These are phyloP conservation scores for Drosophila eohydei DNA, from an alignment of 2,888 invertebrate genomes.

Conservation along the genomic window DNA sequence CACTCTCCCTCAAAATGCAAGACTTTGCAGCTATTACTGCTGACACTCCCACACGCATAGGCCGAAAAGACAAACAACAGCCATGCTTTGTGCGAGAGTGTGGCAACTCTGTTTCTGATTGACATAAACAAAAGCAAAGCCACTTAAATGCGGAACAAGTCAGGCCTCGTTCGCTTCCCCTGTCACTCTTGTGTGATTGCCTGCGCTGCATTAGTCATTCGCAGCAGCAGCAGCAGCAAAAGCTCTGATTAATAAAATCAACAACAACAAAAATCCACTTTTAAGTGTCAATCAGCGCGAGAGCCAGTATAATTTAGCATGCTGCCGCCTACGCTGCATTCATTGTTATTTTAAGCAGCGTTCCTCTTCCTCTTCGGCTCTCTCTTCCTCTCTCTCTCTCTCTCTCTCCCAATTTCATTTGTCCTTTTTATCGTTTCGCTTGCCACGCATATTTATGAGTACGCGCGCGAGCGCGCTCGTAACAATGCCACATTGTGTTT, in stretches of 20 bases:
- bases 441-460: slow-evolving; percentile 54
- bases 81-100: slow-evolving; percentile 50
- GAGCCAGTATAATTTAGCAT: slow-evolving; percentile 32
- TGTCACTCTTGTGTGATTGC: background rate
- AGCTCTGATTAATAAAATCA: slow-evolving; percentile 56
- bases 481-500: slow-evolving; percentile 55
- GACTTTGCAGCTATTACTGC: slow-evolving; percentile 75
- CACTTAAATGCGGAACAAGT: slow-evolving; percentile 32
- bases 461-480: slow-evolving; percentile 28
- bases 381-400: background rate
- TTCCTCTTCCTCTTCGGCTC: background rate
- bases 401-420: slow-evolving; percentile 13
- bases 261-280: slow-evolving; percentile 37
- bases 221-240: slow-evolving; percentile 21
- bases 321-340: slow-evolving; percentile 33
- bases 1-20: slow-evolving; percentile 56
- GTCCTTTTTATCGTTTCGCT: slow-evolving; percentile 63
- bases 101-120: slow-evolving; percentile 59
- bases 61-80: slow-evolving; percentile 54
- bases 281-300: slow-evolving; percentile 66
- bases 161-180: slow-evolving; percentile 3
- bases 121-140: slow-evolving; percentile 49
- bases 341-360: slow-evolving; percentile 34
- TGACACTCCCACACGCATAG: slow-evolving; percentile 70
- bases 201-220: slow-evolving; percentile 58